Evolutionary conservation across 2,113 vertebrate species (phyloP), one percentile per base, ranked within the genome.

Genomic region (Datnioides undecimradiatus): DNA sequence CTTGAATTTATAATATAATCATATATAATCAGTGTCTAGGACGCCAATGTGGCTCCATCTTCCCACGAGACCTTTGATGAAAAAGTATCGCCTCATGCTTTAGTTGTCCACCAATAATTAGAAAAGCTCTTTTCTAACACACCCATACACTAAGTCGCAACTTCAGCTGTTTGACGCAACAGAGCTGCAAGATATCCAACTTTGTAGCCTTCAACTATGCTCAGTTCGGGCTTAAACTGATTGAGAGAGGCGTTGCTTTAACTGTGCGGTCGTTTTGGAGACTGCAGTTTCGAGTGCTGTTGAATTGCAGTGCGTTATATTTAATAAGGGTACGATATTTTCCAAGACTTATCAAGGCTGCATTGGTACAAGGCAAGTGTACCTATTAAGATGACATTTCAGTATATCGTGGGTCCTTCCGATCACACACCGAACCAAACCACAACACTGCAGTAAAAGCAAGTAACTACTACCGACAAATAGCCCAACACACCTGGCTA

Each of bases 371-470:
- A 6, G 19, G 23, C 29, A 54, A 55, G 27, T 14, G 16, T n/a
- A 6, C 23, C 49, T 59, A 63, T 65, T 31, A 62, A 54, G 58
- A 19, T 40, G 63, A 8, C 43, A 34, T 40, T 29, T 3, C 31
- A 57, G 51, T 68, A 23, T 23, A 8, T 5, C 31, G 29, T 3
- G 3, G 59, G 14, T 51, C 62, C 5, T 6, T 8, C 45, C 45
- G 46, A 27, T 45, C 27, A 46, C 27, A 27, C 0, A 58, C 38
- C 76, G 19, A 82, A 43, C 7, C 33, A 67, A 68, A 62, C 73
- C 82, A 84, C 60, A 83, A 81, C 51, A 85, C 76, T 83, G 76
- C 78, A 81, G 76, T 36, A 54, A 54, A 70, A 55, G 49, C 73
- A 68, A 58, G 4, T 0, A 43, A 73, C 66, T 48, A 33, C 45